A percentile compares a stretch with the other conserved stretches of the same genome.
Conservation (phyloP, 2,113 vertebrate species). For the Dolichotis patagonum region DNA sequence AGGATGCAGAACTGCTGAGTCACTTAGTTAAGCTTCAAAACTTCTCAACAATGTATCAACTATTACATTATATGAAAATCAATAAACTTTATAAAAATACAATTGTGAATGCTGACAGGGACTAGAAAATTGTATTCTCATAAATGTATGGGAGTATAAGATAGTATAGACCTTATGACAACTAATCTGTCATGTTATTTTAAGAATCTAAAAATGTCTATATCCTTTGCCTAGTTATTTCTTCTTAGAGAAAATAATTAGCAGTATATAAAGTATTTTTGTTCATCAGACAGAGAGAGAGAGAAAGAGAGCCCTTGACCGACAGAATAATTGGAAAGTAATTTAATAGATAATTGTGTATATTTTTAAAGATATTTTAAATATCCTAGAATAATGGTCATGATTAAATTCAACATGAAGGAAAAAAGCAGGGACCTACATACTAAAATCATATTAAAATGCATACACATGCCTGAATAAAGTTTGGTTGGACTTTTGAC, state of each 20-base stretch:
- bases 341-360: not conserved
- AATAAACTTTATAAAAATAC: not conserved
- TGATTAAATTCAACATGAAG: not conserved
- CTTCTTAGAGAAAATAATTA: conserved; percentile 11
- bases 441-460: conserved; percentile 41
- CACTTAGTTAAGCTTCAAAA: not conserved
- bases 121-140: not conserved
- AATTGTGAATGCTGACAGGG: not conserved
- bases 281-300: not conserved
- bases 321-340: not conserved
- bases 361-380: not conserved
- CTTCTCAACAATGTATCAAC: not conserved
- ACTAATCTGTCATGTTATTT: conserved; percentile 19
- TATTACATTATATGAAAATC: not conserved
- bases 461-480: not conserved
- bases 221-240: conserved; percentile 53
- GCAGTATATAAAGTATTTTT: not conserved
- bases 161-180: not conserved
- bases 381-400: not conserved
- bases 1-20: not conserved
- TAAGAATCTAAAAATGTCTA: conserved; percentile 14
- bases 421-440: not conserved
- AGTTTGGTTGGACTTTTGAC: conserved; percentile 2
- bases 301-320: not conserved
- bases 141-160: not conserved